phyloP scores from a whole-genome alignment of 2,888 invertebrate species.

The Drosophila diplacantha region DNA sequence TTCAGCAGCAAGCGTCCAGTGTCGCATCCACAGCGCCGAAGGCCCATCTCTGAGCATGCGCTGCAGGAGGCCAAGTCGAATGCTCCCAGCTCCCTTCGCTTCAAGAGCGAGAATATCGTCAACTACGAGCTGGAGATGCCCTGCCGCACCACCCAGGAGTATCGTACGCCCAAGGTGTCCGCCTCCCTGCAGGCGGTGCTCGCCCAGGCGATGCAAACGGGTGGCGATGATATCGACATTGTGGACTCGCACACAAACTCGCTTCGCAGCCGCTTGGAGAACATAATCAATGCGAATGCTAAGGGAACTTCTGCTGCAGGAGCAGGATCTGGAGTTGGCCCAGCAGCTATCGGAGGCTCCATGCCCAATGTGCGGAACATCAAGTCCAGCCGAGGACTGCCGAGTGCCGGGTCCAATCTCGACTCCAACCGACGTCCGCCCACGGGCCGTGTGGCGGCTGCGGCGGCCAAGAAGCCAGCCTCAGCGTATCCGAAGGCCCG shows the following conservation, averaged over 20 bases:
- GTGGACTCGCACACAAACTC: constrained; percentile 75
- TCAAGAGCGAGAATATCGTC: constrained; percentile 77
- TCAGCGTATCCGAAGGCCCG: constrained; percentile 78
- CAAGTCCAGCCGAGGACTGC: constrained; percentile 69
- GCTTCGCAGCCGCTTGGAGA: constrained; percentile 76
- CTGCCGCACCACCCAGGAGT: constrained; percentile 78
- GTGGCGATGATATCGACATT: constrained; percentile 78
- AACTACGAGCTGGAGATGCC: constrained; percentile 78
- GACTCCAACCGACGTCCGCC: constrained; percentile 76
- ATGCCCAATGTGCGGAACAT: constrained; percentile 60
- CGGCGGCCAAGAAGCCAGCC: constrained; percentile 74
- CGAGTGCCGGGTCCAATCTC: constrained; percentile 64
- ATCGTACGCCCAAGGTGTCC: constrained; percentile 77
- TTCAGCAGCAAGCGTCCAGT: constrained; percentile 80
- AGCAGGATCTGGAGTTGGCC: constrained; percentile 35
- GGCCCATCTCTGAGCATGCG: constrained; percentile 83
- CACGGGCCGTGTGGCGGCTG: constrained; percentile 65
- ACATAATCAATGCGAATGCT: constrained; percentile 76
- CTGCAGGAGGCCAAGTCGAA: constrained; percentile 75
- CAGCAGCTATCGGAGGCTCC: constrained; percentile 27
- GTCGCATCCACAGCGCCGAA: constrained; percentile 81
- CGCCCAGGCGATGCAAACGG: constrained; percentile 78
- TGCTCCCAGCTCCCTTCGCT: constrained; percentile 71
- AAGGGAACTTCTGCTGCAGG: constrained; percentile 47
- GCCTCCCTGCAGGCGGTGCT: constrained; percentile 78